Evolutionary conservation across 2,797 vertebrate species (phyloP), one percentile per base, ranked within the genome.

Genomic region (Mareca penelope): DNA sequence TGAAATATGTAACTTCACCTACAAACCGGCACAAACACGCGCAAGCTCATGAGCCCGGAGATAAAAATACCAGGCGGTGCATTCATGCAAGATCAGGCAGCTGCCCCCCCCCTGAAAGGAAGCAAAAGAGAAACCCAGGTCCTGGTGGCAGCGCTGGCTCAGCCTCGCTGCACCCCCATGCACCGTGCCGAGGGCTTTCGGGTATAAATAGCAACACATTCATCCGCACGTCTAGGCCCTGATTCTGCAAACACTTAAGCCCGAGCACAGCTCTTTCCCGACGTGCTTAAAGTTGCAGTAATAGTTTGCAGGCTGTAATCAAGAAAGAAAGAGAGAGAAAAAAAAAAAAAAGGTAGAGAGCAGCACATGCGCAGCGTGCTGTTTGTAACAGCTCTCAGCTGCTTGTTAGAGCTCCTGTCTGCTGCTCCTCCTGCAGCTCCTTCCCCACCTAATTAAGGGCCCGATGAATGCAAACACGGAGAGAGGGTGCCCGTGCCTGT

Each of bases 161-260:
- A 0, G 33, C 67, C 23, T 2, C 0, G 0, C 86, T 76, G 75
- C 65, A 44, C 63, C 40, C 89, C 64, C 3, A 0, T 0, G 2
- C 75, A 80, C 78, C 5, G 2, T 42, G 56, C 60, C 80, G 28
- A 1, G 71, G 73, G 40, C 52, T 86, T 7, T 2, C 11, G 0
- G 0, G 67, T 92, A 82, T 89, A 83, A 93, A 93, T 64, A 94
- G 91, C 63, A 76, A 60, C 2, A 0, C 33, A 12, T 23, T 77
- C 70, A 53, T 56, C 56, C 39, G 6, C n/a, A 0, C 42, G 3
- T 29, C 80, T 69, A 57, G 26, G 87, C 72, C 83, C 84, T n/a
- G 63, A 37, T 92, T 60, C 91, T 93, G 89, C 88, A 94, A 91
- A 63, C 88, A 13, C 85, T 89, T 86, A 69, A 91, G 21, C 28